Evolutionary conservation across 2,113 vertebrate species (phyloP).

Genomic region (Ptilonorhynchus violaceus): DNA sequence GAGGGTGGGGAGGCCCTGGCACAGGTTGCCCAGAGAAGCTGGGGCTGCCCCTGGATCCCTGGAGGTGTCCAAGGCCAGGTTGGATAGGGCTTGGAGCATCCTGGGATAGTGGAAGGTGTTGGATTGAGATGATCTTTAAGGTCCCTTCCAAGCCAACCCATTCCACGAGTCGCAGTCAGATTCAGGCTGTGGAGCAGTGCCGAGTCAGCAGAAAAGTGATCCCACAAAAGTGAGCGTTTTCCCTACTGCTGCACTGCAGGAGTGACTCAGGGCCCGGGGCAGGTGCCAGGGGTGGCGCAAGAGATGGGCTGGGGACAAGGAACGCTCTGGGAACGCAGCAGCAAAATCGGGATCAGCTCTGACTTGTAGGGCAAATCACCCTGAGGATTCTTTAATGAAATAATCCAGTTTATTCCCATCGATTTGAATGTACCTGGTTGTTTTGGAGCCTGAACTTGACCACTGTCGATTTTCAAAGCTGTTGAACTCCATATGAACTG

Average conservation of each 20-base stretch:
- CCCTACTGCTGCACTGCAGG: neutral
- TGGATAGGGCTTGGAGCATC: neutral
- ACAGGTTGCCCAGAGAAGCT: neutral
- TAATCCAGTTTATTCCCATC: neutral
- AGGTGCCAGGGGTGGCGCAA: neutral
- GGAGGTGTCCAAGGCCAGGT: neutral
- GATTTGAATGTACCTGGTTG: neutral
- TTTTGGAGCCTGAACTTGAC: neutral
- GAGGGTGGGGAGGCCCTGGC: rapidly evolving
- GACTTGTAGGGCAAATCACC: neutral
- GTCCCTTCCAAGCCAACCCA: neutral
- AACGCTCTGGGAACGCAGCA: neutral
- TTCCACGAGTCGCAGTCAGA: neutral
- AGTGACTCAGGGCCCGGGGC: neutral
- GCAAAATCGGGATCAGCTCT: neutral
- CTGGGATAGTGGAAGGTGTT: neutral
- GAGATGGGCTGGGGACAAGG: neutral
- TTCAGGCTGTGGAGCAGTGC: neutral
- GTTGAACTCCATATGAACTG: neutral
- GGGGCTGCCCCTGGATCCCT: neutral
- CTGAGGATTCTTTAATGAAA: neutral
- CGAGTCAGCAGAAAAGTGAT: neutral
- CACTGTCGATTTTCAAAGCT: neutral
- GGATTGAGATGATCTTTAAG: rapidly evolving
- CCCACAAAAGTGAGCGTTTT: neutral